phyloP scores from a whole-genome alignment of 1,140 invertebrate species.

The Chelonus insularis region DNA sequence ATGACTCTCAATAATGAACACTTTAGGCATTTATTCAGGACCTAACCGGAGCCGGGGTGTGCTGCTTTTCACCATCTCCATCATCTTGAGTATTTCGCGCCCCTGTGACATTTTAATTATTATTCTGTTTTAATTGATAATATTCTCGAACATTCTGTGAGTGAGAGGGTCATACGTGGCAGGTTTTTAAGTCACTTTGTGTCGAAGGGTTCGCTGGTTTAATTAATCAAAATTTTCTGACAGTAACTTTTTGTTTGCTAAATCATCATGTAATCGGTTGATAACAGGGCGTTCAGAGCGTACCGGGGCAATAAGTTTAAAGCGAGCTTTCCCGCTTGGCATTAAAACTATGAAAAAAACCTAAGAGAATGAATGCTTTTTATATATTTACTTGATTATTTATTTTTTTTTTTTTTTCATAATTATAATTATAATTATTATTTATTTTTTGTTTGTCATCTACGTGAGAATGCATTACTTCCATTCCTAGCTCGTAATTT shows the following conservation, averaged over 20 bases:
- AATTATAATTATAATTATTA: no score
- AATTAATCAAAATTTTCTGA: conserved; percentile 9
- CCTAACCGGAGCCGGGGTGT: conserved; percentile 43
- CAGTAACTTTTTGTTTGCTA: conserved; percentile 12
- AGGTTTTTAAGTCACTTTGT: conserved; percentile 44
- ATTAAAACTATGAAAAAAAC: conserved; percentile 41
- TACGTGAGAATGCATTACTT: conserved; percentile 47
- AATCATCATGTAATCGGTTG: conserved; percentile 32
- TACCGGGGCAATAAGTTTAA: conserved; percentile 48
- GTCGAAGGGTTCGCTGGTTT: conserved; percentile 20
- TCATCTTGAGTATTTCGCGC: not conserved
- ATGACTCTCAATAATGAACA: conserved; percentile 50
- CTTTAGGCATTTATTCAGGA: conserved; percentile 53
- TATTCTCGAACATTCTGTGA: not conserved
- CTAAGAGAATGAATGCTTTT: conserved; percentile 54
- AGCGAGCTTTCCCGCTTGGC: conserved; percentile 51
- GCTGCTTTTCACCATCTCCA: not conserved
- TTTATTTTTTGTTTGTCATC: conserved; percentile 42
- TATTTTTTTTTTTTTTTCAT: no score
- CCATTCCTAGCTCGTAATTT: conserved; percentile 25
- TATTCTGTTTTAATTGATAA: not conserved
- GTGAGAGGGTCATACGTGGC: conserved; percentile 36
- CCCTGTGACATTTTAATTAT: not conserved
- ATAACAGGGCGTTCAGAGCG: conserved; percentile 55
- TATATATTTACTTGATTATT: conserved; percentile 39